Evolutionary conservation across 2,888 invertebrate genomes (phyloP).

Genomic region (Coelopa pilipes): DNA sequence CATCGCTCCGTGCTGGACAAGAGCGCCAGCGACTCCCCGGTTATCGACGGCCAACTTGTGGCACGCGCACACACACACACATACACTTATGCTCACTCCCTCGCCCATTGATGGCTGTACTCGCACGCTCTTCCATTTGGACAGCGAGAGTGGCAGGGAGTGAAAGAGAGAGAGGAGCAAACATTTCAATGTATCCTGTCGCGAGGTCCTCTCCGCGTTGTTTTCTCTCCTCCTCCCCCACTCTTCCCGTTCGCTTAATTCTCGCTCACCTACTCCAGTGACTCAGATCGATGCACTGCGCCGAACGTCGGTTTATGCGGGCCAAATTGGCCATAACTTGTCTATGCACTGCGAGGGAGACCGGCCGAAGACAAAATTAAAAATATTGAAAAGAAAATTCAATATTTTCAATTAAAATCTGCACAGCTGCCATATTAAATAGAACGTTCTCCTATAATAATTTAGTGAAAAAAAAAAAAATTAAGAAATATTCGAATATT

Average conservation of each 20-base stretch:
- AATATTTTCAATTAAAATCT: not conserved
- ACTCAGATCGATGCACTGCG: slow-evolving; percentile 32
- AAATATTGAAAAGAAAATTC: too few species aligned
- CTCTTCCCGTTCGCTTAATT: not conserved
- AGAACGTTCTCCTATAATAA: too few species aligned
- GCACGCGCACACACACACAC: slow-evolving; percentile 19
- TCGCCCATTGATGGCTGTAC: not conserved
- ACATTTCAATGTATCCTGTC: too few species aligned
- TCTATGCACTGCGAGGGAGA: not conserved
- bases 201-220: too few species aligned
- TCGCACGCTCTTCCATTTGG: not conserved
- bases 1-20: slow-evolving; percentile 38
- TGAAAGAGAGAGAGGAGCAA: too few species aligned
- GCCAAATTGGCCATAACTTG: slow-evolving; percentile 22
- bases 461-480: too few species aligned
- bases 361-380: too few species aligned
- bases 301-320: not conserved
- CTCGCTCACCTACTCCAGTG: not conserved
- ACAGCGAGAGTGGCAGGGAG: too few species aligned
- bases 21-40: not conserved
- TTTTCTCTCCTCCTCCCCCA: too few species aligned
- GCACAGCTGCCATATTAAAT: too few species aligned
- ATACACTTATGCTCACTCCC: slow-evolving; percentile 15
- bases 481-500: too few species aligned
- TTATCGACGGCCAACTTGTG: slow-evolving; percentile 12